Base-by-base conservation (phyloP, 2,797 vertebrate species). In the Argentina silus region DNA sequence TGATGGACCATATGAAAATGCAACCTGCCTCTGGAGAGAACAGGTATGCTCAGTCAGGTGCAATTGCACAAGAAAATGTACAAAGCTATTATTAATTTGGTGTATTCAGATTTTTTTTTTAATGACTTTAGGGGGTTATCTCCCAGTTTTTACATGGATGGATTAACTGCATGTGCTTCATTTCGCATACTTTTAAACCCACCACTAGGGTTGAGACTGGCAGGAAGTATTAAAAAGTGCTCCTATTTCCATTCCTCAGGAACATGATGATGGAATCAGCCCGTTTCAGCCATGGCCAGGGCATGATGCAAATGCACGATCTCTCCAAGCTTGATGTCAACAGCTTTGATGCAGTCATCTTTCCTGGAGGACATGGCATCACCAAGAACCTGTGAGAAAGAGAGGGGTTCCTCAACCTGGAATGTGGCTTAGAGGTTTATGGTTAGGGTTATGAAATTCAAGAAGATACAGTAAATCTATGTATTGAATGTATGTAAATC, bases 211-310 rank as follows among this genome's bases (percentile, higher is more conserved):
- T 67, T 87, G 66, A 79, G 63, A 76, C 66, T 64, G 78, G 56
- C 66, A 27, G 19, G 11, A 47, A 82, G 66, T 70, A 75, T 76
- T 81, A 76, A 70, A 81, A 64, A 83, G 77, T 74, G n/a, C 82
- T 79, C 70, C 10, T 85, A 57, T 87, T 80, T 60, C 77, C 78
- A 0, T 78, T 53, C n/a, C 73, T 27, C 74, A 93, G 92, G 81
- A 93, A 93, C 88, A 87, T 90, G 85, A 91, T 94, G 91, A 82
- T 88, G 62, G 93, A 94, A 82, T 82, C 93, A 0, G 88, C 92
- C 36, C 88, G 92, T 51, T 94, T 93, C 88, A 90, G 86, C 69
- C 93, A 93, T 2, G 84, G 87, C 12, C 88, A 93, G 61, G 92
- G 90, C 66, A 82, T 47, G 84, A 89, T 79, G 78, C 90, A 92